Evolutionary conservation across 2,888 invertebrate genomes (phyloP).

Genomic region (Caenorhabditis japonica): DNA sequence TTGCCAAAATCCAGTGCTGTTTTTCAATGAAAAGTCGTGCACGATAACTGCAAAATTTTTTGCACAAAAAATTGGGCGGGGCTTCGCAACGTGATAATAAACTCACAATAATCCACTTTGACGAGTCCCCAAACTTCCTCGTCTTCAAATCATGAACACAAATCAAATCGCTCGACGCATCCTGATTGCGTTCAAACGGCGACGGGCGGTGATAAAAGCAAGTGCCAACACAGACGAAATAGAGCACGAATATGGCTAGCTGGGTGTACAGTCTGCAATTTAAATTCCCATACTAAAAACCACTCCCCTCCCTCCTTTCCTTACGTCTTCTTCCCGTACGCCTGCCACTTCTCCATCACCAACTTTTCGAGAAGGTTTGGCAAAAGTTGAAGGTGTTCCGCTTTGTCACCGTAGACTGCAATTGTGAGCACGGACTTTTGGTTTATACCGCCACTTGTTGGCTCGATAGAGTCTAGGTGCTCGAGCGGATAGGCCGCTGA

Average conservation of each 20-base stretch:
- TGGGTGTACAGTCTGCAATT: conserved; percentile 78
- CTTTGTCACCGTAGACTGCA: conserved; percentile 83
- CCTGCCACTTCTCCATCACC: conserved; percentile 92
- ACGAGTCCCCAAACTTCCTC: conserved; percentile 30
- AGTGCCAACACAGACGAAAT: conserved; percentile 89
- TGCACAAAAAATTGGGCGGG: too few species aligned
- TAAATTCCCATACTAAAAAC: not conserved
- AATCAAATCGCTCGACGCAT: conserved; percentile 40
- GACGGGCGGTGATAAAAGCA: conserved; percentile 91
- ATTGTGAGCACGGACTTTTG: conserved; percentile 94
- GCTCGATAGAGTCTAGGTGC: conserved; percentile 93
- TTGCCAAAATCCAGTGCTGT: too few species aligned
- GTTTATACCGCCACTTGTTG: conserved; percentile 89
- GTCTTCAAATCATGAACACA: conserved; percentile 44
- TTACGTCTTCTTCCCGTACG: conserved; percentile 81
- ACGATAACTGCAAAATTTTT: too few species aligned
- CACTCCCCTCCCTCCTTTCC: not conserved
- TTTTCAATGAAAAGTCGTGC: too few species aligned
- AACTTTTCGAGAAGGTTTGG: conserved; percentile 70
- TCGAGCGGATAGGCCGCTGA: conserved; percentile 94
- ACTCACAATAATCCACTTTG: conserved; percentile 36
- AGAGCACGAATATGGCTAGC: conserved; percentile 90
- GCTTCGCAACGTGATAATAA: not conserved
- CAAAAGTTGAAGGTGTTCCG: conserved; percentile 65
- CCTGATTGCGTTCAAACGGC: conserved; percentile 64